Conservation (phyloP, 2,797 vertebrate genomes). For the Hylomyscus alleni region DNA sequence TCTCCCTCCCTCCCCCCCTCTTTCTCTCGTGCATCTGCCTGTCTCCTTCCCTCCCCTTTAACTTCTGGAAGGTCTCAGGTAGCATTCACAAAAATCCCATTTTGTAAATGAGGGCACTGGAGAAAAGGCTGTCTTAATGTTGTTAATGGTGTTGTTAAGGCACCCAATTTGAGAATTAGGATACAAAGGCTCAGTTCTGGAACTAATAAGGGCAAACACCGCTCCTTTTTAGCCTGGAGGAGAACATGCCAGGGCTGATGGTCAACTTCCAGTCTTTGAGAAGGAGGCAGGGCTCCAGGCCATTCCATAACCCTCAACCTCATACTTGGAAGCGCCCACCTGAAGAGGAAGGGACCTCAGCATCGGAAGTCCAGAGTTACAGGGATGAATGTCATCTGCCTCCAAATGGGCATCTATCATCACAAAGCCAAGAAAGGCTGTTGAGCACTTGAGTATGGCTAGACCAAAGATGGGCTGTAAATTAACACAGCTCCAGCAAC, state of each 20-base stretch:
- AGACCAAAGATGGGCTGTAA: conserved; percentile 33
- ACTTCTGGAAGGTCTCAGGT: not conserved
- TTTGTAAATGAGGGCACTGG: conserved; percentile 3
- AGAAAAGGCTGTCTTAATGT: not conserved
- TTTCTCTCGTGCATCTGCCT: too few relatives aligned
- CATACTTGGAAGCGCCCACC: not conserved
- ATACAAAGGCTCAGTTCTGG: not conserved
- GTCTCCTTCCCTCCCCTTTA: not conserved
- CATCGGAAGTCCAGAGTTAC: not conserved
- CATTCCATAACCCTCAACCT: too few relatives aligned
- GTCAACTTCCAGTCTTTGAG: not conserved
- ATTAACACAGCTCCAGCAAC: not conserved
- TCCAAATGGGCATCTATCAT: not conserved
- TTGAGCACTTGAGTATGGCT: not conserved
- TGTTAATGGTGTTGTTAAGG: not conserved
- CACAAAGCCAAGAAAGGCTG: not conserved
- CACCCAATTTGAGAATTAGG: not conserved
- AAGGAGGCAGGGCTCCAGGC: not conserved
- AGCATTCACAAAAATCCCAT: not conserved
- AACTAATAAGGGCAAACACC: not conserved
- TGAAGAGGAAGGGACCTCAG: not conserved
- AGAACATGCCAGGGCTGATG: not conserved
- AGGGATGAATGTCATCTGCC: not conserved
- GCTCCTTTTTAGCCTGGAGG: not conserved
- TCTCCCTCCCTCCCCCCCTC: too few relatives aligned